Conservation (phyloP, 92 coral and sea anemone genomes). For the Isaurus tuberculatus region DNA sequence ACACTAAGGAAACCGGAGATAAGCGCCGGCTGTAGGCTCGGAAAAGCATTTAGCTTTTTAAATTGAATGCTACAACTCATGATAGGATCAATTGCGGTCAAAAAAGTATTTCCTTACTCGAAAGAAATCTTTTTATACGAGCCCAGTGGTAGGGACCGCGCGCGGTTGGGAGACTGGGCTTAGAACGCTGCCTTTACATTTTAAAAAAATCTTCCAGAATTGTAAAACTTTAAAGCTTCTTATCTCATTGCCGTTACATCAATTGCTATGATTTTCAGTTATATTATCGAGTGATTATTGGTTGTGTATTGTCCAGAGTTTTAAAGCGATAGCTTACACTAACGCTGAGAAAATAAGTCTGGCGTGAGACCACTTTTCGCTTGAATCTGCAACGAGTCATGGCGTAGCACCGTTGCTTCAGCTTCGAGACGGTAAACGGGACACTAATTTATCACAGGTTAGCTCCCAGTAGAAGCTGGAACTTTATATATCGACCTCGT, state of each 20-base stretch:
- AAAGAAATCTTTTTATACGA: no score
- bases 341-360: conserved; percentile 2
- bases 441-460: no score
- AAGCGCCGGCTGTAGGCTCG: no score
- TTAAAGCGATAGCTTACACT: background rate
- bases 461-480: no score
- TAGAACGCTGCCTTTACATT: background rate
- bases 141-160: background rate
- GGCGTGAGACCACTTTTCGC: conserved; percentile 27
- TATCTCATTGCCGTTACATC: background rate
- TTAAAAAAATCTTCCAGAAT: conserved; percentile 1
- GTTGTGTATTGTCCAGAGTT: background rate
- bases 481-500: no score
- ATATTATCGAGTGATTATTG: conserved; percentile 2
- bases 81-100: no score
- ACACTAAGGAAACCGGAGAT: no score
- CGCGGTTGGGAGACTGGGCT: conserved; percentile 24
- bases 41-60: no score
- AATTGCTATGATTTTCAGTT: background rate
- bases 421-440: no score
- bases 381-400: background rate
- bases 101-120: no score
- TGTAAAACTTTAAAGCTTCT: background rate
- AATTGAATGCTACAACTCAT: no score
- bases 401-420: conserved; percentile 11